These are phyloP conservation scores for Morone chrysops DNA, from an alignment of 2,113 vertebrate genomes.

Conservation along the genomic window DNA sequence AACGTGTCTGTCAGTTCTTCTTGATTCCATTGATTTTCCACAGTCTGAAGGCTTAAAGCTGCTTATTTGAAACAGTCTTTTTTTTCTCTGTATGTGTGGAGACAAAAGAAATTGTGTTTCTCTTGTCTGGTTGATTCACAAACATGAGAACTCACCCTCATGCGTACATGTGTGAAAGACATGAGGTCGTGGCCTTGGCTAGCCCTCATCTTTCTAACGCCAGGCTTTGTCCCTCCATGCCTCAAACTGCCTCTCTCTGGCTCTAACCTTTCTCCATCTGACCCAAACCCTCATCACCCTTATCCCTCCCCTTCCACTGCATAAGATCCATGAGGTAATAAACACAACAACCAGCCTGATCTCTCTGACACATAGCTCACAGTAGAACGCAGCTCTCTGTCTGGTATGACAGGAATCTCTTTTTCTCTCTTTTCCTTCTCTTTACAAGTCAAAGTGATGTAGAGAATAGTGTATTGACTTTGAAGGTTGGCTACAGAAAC, in stretches of 20 bases:
- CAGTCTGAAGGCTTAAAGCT: conserved; percentile 80
- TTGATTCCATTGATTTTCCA: conserved; percentile 89
- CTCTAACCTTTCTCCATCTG: conserved; percentile 59
- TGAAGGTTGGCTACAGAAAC: conserved; percentile 78
- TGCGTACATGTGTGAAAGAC: conserved; percentile 50
- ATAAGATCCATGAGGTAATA: conserved; percentile 62
- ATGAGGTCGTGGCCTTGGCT: conserved; percentile 41
- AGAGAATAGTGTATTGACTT: conserved; percentile 76
- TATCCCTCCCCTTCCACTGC: conserved; percentile 25
- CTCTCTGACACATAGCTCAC: conserved; percentile 56
- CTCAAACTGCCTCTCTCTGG: conserved; percentile 45
- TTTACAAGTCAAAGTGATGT: conserved; percentile 73
- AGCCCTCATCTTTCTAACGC: conserved; percentile 27
- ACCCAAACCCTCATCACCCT: conserved; percentile 49
- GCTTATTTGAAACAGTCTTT: conserved; percentile 25
- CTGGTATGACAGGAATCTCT: conserved; percentile 68
- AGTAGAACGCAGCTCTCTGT: conserved; percentile 55
- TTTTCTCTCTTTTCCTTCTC: conserved; percentile 64
- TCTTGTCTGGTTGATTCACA: conserved; percentile 37
- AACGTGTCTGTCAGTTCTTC: conserved; percentile 90
- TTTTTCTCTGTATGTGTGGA: not conserved
- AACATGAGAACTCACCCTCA: conserved; percentile 45
- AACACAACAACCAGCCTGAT: conserved; percentile 60
- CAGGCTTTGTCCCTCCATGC: conserved; percentile 31
- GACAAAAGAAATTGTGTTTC: conserved; percentile 5